A percentile compares a stretch with the other conserved stretches of the same genome.
These are phyloP conservation scores for Geophilus truncorum DNA, from an alignment of 2,888 invertebrate species.

Conservation along the genomic window DNA sequence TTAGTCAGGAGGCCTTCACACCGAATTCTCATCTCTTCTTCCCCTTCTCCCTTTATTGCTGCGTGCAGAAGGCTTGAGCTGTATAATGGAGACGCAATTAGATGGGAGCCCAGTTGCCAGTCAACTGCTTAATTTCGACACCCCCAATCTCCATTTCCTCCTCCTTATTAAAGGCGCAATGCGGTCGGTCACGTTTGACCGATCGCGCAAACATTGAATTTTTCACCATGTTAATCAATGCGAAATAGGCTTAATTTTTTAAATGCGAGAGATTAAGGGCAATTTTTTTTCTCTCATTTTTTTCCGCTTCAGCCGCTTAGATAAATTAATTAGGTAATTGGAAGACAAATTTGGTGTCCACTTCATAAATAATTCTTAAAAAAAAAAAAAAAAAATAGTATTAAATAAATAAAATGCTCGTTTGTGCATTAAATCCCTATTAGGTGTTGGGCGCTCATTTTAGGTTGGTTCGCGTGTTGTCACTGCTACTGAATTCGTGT, in stretches of 20 bases:
- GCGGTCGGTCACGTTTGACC: background rate
- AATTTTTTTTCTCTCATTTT: background rate
- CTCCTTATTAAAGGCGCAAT: background rate
- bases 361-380: too few species aligned
- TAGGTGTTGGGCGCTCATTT: background rate
- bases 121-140: background rate
- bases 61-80: background rate
- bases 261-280: too few species aligned
- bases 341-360: background rate
- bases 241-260: background rate
- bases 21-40: background rate
- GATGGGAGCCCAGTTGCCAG: background rate
- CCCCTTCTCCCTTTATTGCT: background rate
- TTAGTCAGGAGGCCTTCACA: background rate
- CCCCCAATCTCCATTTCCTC: background rate
- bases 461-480: background rate
- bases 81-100: conserved; percentile 10
- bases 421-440: background rate
- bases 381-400: background rate
- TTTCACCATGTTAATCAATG: background rate
- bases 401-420: too few species aligned
- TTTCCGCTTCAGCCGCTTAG: too few species aligned
- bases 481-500: background rate
- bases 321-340: background rate
- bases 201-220: background rate